phyloP scores from a whole-genome alignment of 2,113 vertebrate genomes.

The Tachysurus fulvidraco region DNA sequence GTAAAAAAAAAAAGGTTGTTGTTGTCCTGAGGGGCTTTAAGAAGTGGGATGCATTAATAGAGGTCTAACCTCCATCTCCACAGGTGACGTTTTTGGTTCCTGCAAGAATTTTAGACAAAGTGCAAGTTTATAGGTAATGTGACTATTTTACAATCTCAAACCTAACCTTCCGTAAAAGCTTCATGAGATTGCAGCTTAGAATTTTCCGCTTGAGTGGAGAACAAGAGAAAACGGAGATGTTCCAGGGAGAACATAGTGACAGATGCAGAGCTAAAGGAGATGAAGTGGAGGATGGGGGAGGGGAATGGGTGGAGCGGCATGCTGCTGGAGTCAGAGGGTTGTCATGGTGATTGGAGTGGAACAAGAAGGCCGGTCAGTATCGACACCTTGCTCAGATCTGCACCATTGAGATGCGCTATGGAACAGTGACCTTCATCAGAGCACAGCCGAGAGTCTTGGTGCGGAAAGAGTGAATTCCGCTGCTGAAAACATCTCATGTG shows the following conservation, averaged over 20 bases:
- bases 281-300: conserved; percentile 59
- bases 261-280: conserved; percentile 36
- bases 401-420: conserved; percentile 27
- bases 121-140: conserved; percentile 11
- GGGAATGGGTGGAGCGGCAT: conserved; percentile 66
- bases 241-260: conserved; percentile 42
- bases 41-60: conserved; percentile 18
- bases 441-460: conserved; percentile 44
- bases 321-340: conserved; percentile 73
- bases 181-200: background rate
- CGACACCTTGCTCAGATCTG: conserved; percentile 60
- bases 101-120: background rate
- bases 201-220: conserved; percentile 39
- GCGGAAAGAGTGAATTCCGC: conserved; percentile 36
- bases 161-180: background rate
- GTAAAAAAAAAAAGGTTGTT: background rate
- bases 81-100: background rate
- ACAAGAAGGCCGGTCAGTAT: conserved; percentile 59
- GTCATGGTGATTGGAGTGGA: conserved; percentile 76
- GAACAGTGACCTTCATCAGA: conserved; percentile 11
- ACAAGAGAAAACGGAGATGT: conserved; percentile 44
- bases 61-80: background rate
- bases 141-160: conserved; percentile 40
- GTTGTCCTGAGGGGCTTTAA: conserved; percentile 13
- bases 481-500: background rate